A percentile compares a stretch with the other conserved stretches of the same genome.
Conservation (phyloP, 2,797 vertebrate genomes). For the Champsocephalus gunnari region DNA sequence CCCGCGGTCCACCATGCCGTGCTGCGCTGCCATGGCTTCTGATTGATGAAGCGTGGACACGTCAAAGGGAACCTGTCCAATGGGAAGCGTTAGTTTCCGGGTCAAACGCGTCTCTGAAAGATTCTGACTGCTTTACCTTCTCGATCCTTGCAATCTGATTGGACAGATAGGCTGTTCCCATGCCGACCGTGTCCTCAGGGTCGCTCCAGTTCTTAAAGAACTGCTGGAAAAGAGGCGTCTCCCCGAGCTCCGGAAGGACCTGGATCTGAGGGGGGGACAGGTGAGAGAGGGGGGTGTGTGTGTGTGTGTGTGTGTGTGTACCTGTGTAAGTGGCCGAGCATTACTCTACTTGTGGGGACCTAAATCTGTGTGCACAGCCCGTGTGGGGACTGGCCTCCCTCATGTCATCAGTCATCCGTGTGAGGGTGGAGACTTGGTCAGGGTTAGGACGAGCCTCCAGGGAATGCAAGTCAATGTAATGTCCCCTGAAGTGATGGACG, state of each 20-base stretch:
- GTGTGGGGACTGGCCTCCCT: too few species aligned
- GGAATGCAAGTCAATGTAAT: too few species aligned
- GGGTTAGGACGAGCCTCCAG: too few species aligned
- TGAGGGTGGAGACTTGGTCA: too few species aligned
- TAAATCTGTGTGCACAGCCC: too few species aligned
- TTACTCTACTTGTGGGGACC: too few species aligned
- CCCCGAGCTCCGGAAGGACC: slow-evolving; percentile 74
- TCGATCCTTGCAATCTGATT: slow-evolving; percentile 75
- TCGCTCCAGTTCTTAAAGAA: slow-evolving; percentile 80
- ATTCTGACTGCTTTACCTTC: slow-evolving; percentile 47
- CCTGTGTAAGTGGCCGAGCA: too few species aligned
- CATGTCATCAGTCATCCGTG: too few species aligned
- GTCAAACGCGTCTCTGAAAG: too few species aligned
- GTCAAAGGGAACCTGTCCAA: slow-evolving; percentile 75
- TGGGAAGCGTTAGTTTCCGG: background rate
- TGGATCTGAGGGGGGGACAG: slow-evolving; percentile 60
- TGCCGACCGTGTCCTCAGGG: slow-evolving; percentile 64
- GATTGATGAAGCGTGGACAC: slow-evolving; percentile 69
- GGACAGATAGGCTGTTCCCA: slow-evolving; percentile 68
- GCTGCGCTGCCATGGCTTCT: slow-evolving; percentile 78
- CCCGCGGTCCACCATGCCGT: slow-evolving; percentile 79
- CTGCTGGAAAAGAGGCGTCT: slow-evolving; percentile 82
- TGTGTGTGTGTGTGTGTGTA: too few species aligned
- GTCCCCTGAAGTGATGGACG: too few species aligned
- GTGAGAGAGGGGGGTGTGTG: background rate